Conservation (phyloP, 2,797 vertebrate genomes). For the Sciurus carolinensis region DNA sequence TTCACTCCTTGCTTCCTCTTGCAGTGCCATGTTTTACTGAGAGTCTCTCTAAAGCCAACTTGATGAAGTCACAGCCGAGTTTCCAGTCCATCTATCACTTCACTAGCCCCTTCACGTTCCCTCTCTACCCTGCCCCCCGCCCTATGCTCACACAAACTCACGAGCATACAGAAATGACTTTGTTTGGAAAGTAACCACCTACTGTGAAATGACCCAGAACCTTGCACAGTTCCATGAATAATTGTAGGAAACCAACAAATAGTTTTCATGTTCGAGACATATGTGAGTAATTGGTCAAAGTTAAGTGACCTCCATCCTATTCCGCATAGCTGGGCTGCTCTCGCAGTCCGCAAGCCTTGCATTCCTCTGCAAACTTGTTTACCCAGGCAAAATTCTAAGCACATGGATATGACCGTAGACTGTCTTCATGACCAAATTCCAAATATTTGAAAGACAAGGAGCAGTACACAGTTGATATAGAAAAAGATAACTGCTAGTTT, state of each 20-base stretch:
- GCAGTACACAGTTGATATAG: background rate
- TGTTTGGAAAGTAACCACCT: constrained; percentile 79
- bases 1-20: background rate
- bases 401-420: background rate
- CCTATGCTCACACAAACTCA: background rate
- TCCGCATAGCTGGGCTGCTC: constrained; percentile 81
- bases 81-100: constrained; percentile 43
- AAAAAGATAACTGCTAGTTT: constrained; percentile 44
- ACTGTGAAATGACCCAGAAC: constrained; percentile 67
- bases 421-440: constrained; percentile 64
- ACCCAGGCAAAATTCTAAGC: constrained; percentile 78
- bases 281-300: constrained; percentile 79
- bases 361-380: constrained; percentile 77
- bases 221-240: constrained; percentile 69
- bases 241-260: constrained; percentile 85
- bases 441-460: constrained; percentile 61
- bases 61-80: background rate
- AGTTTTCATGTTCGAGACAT: constrained; percentile 84
- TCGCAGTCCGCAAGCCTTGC: constrained; percentile 80
- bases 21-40: background rate
- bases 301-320: constrained; percentile 75
- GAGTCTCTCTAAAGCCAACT: constrained; percentile 2
- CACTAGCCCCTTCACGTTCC: background rate
- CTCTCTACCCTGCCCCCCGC: background rate
- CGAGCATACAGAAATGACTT: constrained; percentile 74